These are phyloP conservation scores for Drosophila imparisetae DNA, from an alignment of 2,888 invertebrate species.

Conservation along the genomic window DNA sequence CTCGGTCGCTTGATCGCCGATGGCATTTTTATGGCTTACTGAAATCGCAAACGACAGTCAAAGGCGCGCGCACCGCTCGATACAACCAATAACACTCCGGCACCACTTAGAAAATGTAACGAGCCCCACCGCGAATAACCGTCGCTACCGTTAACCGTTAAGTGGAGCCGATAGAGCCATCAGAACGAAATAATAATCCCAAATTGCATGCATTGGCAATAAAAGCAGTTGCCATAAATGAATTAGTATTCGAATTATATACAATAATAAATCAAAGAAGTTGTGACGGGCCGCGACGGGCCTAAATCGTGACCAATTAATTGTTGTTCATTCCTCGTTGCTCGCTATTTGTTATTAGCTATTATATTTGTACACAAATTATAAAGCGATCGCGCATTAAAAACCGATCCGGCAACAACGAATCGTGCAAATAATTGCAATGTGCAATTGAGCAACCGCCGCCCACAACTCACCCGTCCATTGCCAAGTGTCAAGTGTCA, in stretches of 20 bases:
- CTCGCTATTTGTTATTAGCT: conserved; percentile 26
- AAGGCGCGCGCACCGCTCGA: conserved; percentile 69
- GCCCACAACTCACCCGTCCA: background rate
- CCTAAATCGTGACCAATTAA: conserved; percentile 36
- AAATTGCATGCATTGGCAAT: conserved; percentile 32
- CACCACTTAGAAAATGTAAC: conserved; percentile 35
- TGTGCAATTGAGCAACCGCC: conserved; percentile 36
- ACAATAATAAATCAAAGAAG: conserved; percentile 47
- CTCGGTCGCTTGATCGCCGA: conserved; percentile 25
- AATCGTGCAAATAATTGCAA: conserved; percentile 68
- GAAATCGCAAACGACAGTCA: conserved; percentile 71
- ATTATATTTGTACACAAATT: conserved; percentile 67
- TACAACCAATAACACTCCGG: conserved; percentile 46
- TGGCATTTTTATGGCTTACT: conserved; percentile 73
- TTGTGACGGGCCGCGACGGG: conserved; percentile 30
- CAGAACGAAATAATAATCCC: conserved; percentile 8
- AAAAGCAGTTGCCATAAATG: conserved; percentile 45
- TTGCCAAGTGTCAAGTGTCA: conserved; percentile 14
- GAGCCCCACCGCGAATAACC: conserved; percentile 34
- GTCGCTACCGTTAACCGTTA: conserved; percentile 31
- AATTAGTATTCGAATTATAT: conserved; percentile 49
- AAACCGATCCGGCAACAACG: conserved; percentile 57
- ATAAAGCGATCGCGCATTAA: conserved; percentile 77
- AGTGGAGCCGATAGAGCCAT: conserved; percentile 38
- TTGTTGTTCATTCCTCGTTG: background rate